Conservation (phyloP, 2,113 vertebrate genomes). For the Peromyscus californicus region DNA sequence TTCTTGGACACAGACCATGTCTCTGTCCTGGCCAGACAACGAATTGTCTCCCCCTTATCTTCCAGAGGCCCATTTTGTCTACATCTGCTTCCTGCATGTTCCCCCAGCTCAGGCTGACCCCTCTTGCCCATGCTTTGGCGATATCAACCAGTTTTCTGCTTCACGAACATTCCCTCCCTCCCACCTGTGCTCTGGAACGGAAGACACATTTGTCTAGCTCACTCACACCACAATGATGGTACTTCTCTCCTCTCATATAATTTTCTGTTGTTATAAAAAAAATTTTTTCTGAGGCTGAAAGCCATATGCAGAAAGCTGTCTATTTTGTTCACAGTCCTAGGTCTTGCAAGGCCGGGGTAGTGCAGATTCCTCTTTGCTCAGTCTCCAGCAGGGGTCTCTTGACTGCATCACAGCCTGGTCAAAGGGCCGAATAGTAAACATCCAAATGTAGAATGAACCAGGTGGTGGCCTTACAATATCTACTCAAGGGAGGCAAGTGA, state of each 20-base stretch:
- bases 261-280: background rate
- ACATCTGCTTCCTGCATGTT: background rate
- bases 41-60: background rate
- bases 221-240: background rate
- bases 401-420: too few relatives aligned
- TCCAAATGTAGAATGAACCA: too few relatives aligned
- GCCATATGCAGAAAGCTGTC: background rate
- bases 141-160: background rate
- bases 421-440: background rate
- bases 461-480: background rate
- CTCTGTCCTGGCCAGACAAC: fast-evolving
- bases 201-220: background rate
- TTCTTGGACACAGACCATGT: background rate
- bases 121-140: background rate
- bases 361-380: background rate
- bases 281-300: background rate
- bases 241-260: background rate
- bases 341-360: background rate
- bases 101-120: background rate
- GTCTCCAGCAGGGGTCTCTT: background rate
- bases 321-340: background rate
- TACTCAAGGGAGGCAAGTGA: background rate
- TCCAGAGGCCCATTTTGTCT: background rate
- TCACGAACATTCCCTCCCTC: background rate
- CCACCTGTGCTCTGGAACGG: background rate